These are phyloP conservation scores for Phaethornis superciliosus DNA, from an alignment of 2,113 vertebrate genomes.

Conservation along the genomic window DNA sequence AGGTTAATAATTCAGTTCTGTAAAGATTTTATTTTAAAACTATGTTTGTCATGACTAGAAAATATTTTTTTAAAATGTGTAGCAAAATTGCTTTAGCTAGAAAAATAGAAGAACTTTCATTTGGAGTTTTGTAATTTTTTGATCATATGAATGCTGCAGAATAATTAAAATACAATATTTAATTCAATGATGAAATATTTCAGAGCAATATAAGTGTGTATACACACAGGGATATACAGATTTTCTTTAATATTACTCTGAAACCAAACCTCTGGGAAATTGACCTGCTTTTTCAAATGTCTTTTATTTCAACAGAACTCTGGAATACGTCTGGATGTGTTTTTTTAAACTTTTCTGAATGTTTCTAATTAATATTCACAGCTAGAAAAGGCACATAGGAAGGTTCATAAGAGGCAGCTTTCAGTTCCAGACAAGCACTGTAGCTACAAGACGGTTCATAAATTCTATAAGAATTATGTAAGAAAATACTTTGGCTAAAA, in stretches of 20 bases:
- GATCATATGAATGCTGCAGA: neutral
- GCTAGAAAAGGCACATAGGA: neutral
- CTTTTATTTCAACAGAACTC: neutral
- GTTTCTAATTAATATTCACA: neutral
- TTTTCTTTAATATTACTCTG: neutral
- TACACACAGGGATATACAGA: neutral
- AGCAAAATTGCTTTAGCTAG: neutral
- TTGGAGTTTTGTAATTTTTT: neutral
- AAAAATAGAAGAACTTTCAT: neutral
- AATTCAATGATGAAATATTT: neutral
- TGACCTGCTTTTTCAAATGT: neutral
- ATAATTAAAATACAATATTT: neutral
- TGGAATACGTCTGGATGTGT: neutral
- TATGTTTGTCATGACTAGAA: neutral
- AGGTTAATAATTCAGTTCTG: neutral
- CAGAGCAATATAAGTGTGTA: neutral
- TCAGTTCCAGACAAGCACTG: neutral
- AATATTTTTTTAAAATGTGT: neutral
- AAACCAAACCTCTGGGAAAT: neutral
- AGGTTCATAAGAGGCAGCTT: neutral
- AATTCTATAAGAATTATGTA: neutral
- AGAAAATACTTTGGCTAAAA: neutral
- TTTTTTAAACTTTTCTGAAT: neutral
- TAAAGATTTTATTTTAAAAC: neutral
- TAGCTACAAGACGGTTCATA: neutral